Conservation (phyloP, 2,888 invertebrate genomes). For the Andrena bicolor region DNA sequence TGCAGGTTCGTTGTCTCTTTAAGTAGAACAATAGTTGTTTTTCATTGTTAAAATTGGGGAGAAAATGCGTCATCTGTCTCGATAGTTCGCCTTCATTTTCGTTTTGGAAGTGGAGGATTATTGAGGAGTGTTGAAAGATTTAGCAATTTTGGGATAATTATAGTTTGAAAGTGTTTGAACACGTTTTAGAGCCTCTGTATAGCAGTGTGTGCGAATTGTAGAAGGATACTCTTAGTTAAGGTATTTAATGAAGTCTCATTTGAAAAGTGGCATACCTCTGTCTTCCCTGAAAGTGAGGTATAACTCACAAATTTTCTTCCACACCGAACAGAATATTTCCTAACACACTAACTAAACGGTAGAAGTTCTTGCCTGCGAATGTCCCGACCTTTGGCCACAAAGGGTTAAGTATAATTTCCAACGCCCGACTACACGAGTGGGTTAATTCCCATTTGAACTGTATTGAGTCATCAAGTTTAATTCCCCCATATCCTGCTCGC, state of each 20-base stretch:
- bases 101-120: not conserved
- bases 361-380: constrained; percentile 54
- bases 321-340: constrained; percentile 36
- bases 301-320: too few species aligned
- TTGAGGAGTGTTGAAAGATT: not conserved
- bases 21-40: not conserved
- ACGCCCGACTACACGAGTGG: constrained; percentile 54
- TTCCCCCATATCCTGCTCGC: constrained; percentile 52
- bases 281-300: too few species aligned
- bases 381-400: constrained; percentile 51
- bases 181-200: not conserved
- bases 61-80: not conserved
- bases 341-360: constrained; percentile 35
- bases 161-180: not conserved
- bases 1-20: not conserved
- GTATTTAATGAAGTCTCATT: too few species aligned
- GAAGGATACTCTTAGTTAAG: too few species aligned
- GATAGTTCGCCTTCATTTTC: not conserved
- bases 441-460: constrained; percentile 61
- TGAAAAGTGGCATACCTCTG: too few species aligned
- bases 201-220: too few species aligned
- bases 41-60: not conserved
- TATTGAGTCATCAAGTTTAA: constrained; percentile 60
- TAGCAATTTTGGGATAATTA: not conserved
- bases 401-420: constrained; percentile 59